Evolutionary conservation across 2,888 invertebrate genomes (phyloP), one percentile per base, ranked within the genome.

Genomic region (Acronicta alni): DNA sequence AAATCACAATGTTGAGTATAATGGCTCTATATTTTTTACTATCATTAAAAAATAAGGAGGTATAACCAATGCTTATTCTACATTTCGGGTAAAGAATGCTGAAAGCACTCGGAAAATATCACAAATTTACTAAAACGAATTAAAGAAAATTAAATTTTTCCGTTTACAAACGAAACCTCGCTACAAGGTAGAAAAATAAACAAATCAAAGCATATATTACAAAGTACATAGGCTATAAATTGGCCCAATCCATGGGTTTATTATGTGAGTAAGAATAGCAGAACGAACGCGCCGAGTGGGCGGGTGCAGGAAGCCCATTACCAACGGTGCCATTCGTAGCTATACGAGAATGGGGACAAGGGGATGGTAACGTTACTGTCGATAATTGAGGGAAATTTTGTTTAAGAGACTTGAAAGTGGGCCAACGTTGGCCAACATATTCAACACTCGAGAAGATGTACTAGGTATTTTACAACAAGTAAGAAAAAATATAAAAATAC

Each of bases 301-400:
- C 77, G 84, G 83, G 78, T 75, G 73, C 81, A 84, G 88, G 88
- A 84, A 87, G 86, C 87, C 87, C 88, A 89, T 89, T 89, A 89
- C 86, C 67, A 52, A 59, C 73, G 56, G 75, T 73, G 72, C 71
- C 68, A 63, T 66, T 69, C 70, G 71, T 55, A 75, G 64, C 49
- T 49, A 23, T 43, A 38, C 15, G 37, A 10, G 17, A 44, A 30
- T 14, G 26, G 26, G 44, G 26, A 44, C 30, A 37, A 48, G 71
- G 67, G 56, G 70, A 55, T 55, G 69, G 56, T 26, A 5, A 15
- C 20, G 30, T 9, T 41, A 38, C 14, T 76, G 37, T 76, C 72
- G 74, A 75, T 77, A 71, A 53, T 78, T 77, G 75, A 68, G 62
- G 17, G 47, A 44, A 2, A 56, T 45, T 64, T 53, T 18, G 3